Evolutionary conservation across 2,113 vertebrate genomes (phyloP).

Genomic region (Platysteira castanea): DNA sequence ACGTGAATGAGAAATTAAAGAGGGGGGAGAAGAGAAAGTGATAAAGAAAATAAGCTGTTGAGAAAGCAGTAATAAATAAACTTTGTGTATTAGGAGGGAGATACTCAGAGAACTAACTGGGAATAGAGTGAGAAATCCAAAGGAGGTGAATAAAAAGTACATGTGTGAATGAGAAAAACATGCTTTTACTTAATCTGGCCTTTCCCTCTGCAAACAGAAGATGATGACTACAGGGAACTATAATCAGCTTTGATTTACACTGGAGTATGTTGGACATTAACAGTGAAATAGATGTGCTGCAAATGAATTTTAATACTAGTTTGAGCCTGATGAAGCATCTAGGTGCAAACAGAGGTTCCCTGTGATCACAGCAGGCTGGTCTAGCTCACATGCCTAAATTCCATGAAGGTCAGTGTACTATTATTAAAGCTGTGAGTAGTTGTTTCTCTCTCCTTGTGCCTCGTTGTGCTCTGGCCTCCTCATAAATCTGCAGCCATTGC

Average conservation of each 20-base stretch:
- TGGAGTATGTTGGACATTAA: neutral
- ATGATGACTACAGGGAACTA: neutral
- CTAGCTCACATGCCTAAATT: neutral
- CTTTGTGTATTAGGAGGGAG: neutral
- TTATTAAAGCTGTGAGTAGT: neutral
- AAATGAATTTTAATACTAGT: neutral
- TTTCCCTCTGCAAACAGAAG: neutral
- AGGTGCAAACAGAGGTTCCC: neutral
- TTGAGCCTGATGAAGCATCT: neutral
- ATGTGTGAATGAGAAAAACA: neutral
- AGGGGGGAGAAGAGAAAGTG: fast-evolving
- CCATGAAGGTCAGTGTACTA: neutral
- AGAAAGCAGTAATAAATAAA: neutral
- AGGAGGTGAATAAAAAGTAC: neutral
- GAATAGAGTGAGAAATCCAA: neutral
- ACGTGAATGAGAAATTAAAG: neutral
- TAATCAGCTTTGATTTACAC: neutral
- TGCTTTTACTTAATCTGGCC: neutral
- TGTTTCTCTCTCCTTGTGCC: neutral
- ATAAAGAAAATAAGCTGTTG: neutral
- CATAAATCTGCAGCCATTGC: neutral
- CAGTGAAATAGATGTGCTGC: neutral
- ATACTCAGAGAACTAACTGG: neutral
- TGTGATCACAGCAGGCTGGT: neutral
- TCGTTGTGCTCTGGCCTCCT: neutral